Percentiles rank a stretch among this genome's conserved stretches.
Evolutionary conservation across 2,797 vertebrate genomes (phyloP).

Genomic region (Monodelphis domestica): DNA sequence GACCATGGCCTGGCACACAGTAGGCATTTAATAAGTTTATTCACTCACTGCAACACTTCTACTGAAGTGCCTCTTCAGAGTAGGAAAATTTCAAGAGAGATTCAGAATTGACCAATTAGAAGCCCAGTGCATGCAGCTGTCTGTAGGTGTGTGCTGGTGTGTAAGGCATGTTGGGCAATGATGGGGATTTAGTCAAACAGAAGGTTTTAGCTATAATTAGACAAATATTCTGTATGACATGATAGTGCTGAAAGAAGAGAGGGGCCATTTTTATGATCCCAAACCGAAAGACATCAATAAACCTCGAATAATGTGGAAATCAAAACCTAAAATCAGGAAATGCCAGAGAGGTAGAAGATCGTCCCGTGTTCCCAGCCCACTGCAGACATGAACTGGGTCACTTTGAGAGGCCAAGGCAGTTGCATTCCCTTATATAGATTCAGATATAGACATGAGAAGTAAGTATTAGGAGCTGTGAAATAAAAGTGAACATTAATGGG

Average conservation of each 20-base stretch:
- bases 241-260: not conserved
- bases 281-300: not conserved
- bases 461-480: not conserved
- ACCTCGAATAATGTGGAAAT: not conserved
- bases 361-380: not conserved
- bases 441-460: not conserved
- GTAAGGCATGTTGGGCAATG: not conserved
- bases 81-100: not conserved
- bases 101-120: not conserved
- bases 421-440: not conserved
- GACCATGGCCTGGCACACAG: not conserved
- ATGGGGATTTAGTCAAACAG: not conserved
- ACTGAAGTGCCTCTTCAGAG: not conserved
- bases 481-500: not conserved
- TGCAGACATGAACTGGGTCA: not conserved
- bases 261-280: not conserved
- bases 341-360: not conserved
- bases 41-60: not conserved
- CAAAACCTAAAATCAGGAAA: not conserved
- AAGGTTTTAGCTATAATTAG: not conserved
- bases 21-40: not conserved
- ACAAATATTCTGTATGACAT: not conserved
- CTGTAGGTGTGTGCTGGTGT: too few species aligned
- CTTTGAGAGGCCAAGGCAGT: not conserved
- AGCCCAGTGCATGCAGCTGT: not conserved